Percentiles rank a stretch among this genome's conserved stretches.
Conservation (phyloP, 2,888 invertebrate genomes). For the Ptychoptera contaminata region DNA sequence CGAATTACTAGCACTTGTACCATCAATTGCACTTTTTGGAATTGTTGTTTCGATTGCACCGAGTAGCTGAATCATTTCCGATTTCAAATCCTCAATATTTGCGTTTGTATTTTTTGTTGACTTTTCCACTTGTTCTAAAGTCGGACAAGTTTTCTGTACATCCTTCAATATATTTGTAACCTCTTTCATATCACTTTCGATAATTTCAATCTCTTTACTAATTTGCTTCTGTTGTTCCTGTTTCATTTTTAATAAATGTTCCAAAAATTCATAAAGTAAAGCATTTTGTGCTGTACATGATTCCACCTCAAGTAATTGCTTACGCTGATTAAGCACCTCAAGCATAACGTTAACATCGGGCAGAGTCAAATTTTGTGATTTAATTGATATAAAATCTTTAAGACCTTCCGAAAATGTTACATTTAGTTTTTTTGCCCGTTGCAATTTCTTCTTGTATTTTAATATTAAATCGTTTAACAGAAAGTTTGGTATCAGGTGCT, state of each 20-base stretch:
- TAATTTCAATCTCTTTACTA: constrained; percentile 52
- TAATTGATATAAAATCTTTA: constrained; percentile 47
- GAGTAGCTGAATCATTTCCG: constrained; percentile 39
- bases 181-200: constrained; percentile 54
- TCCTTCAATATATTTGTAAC: constrained; percentile 48
- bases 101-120: constrained; percentile 29
- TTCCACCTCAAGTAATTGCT: constrained; percentile 66
- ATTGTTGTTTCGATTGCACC: constrained; percentile 37
- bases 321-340: constrained; percentile 60
- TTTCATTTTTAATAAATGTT: constrained; percentile 57
- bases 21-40: constrained; percentile 18
- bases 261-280: constrained; percentile 69
- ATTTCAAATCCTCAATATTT: constrained; percentile 36
- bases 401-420: constrained; percentile 32
- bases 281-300: constrained; percentile 64
- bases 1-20: too few relatives aligned
- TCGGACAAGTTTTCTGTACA: constrained; percentile 40
- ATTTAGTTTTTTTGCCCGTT: constrained; percentile 13
- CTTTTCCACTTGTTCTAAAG: constrained; percentile 37
- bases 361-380: constrained; percentile 54
- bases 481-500: constrained; percentile 73
- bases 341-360: constrained; percentile 71
- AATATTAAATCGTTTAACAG: constrained; percentile 65
- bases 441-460: constrained; percentile 44
- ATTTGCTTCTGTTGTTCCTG: constrained; percentile 50